Conservation (phyloP, 2,888 invertebrate species). For the Druceiella hillmani region DNA sequence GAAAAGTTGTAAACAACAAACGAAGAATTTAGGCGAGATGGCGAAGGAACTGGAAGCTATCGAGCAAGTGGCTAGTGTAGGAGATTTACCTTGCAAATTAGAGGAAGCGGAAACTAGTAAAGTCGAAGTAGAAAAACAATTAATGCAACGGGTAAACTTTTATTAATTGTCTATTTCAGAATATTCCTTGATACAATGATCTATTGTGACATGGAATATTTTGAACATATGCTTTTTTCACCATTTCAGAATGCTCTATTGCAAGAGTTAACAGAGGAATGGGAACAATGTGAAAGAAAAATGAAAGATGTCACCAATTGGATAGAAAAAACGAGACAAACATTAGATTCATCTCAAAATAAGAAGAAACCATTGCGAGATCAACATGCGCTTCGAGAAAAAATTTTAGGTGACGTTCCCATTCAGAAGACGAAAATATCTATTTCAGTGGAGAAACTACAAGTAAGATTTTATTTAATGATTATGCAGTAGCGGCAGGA, state of each 20-base stretch:
- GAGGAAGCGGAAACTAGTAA: constrained; percentile 84
- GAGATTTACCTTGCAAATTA: constrained; percentile 79
- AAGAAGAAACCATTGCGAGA: constrained; percentile 85
- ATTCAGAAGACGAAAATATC: constrained; percentile 87
- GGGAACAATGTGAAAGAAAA: constrained; percentile 94
- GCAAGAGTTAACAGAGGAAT: constrained; percentile 90
- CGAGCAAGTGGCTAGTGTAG: constrained; percentile 76
- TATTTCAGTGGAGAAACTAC: constrained; percentile 84
- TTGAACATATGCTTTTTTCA: constrained; percentile 11
- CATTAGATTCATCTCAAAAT: constrained; percentile 73
- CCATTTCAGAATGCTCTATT: constrained; percentile 72
- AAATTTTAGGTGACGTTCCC: constrained; percentile 78
- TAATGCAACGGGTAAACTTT: constrained; percentile 75
- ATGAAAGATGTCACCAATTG: constrained; percentile 84
- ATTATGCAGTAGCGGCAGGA: too few relatives aligned
- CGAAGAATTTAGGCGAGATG: constrained; percentile 88
- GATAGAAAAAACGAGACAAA: constrained; percentile 79
- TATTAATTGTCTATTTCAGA: constrained; percentile 5
- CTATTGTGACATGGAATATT: constrained; percentile 6
- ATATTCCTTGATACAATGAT: neutral
- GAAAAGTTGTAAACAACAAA: constrained; percentile 83
- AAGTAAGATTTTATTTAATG: constrained; percentile 54
- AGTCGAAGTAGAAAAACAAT: constrained; percentile 75
- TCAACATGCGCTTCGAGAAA: constrained; percentile 80
- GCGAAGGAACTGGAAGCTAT: constrained; percentile 83